Conservation (phyloP, 2,888 invertebrate species). For the Drosophila maculinotata region DNA sequence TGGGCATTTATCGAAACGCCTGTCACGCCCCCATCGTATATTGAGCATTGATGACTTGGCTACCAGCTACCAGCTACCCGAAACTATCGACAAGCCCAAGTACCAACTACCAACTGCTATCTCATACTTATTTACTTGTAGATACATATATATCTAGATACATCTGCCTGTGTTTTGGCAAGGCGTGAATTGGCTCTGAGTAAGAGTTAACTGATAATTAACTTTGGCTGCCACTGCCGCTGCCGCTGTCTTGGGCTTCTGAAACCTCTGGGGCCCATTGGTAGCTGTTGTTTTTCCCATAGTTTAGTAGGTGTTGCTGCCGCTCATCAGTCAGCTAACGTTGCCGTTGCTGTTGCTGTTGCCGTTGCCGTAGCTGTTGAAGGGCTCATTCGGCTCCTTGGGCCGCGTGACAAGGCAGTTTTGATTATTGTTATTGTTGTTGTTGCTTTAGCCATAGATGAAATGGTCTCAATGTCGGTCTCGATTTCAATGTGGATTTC, state of each 20-base stretch:
- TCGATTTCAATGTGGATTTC: conserved; percentile 52
- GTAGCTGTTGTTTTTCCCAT: conserved; percentile 50
- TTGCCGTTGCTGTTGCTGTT: not conserved
- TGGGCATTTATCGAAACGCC: conserved; percentile 33
- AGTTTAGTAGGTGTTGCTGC: conserved; percentile 76
- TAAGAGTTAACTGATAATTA: conserved; percentile 77
- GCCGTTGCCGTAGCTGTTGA: not conserved
- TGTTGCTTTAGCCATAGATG: conserved; percentile 8
- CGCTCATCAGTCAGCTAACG: conserved; percentile 37
- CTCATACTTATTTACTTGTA: conserved; percentile 2
- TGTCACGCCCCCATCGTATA: conserved; percentile 53
- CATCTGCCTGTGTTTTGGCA: conserved; percentile 27
- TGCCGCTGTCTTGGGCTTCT: conserved; percentile 15
- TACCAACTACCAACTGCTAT: conserved; percentile 19
- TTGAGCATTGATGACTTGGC: conserved; percentile 46
- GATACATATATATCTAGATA: conserved; percentile 17
- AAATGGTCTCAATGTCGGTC: conserved; percentile 34
- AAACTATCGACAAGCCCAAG: conserved; percentile 22
- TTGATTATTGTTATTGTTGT: not conserved
- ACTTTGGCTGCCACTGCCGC: conserved; percentile 51
- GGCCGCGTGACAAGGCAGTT: conserved; percentile 53
- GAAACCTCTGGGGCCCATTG: conserved; percentile 6
- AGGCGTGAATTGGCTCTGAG: conserved; percentile 66
- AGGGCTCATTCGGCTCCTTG: conserved; percentile 43
- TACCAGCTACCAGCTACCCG: conserved; percentile 30